phyloP scores from a whole-genome alignment of 1,140 invertebrate species.

The Brachionus rotundiformis region DNA sequence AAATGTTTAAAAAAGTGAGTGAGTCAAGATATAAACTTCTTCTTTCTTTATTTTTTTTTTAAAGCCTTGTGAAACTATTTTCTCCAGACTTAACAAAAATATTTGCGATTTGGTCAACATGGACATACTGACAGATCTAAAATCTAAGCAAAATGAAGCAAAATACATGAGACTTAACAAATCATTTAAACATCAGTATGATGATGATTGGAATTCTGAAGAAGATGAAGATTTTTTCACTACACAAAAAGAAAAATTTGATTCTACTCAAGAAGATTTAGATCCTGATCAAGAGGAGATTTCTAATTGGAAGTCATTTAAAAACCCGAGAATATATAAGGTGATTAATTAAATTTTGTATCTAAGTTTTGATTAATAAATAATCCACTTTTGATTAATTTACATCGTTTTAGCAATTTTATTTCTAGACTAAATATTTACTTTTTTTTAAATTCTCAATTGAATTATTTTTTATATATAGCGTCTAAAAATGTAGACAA shows the following conservation, averaged over 20 bases:
- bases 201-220: not conserved
- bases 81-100: not conserved
- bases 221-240: not conserved
- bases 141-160: not conserved
- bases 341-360: not conserved
- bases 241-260: not conserved
- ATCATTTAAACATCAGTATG: not conserved
- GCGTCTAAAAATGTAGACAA: no score
- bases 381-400: not conserved
- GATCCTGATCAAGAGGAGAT: conserved; percentile 8
- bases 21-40: not conserved
- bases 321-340: not conserved
- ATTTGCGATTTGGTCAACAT: not conserved
- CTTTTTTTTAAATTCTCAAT: no score
- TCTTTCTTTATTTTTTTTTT: not conserved
- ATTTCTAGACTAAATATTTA: no score
- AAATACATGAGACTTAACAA: not conserved
- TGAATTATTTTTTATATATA: not conserved
- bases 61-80: conserved; percentile 35
- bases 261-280: not conserved
- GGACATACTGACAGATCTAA: conserved; percentile 13
- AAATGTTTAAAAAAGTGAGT: conserved; percentile 22
- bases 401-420: no score
- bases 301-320: not conserved
- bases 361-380: not conserved